Evolutionary conservation across 2,113 vertebrate genomes (phyloP).

Genomic region (Craseonycteris thonglongyai): DNA sequence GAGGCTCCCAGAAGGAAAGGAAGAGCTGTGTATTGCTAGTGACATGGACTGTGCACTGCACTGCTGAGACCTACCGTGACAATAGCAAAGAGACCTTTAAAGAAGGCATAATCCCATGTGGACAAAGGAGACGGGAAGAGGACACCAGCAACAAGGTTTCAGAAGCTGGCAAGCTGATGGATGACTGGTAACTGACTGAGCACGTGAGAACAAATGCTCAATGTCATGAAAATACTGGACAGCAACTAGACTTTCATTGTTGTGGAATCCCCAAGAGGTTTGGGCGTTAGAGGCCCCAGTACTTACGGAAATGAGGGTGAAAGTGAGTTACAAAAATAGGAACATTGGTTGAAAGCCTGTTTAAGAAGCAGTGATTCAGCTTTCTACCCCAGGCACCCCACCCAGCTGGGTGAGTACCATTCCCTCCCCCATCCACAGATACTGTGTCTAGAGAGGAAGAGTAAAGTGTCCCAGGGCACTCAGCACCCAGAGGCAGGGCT

Average conservation of each 20-base stretch:
- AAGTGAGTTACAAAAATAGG: not conserved
- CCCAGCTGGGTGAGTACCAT: not conserved
- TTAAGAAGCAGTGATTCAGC: not conserved
- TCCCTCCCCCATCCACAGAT: not conserved
- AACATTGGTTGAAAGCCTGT: not conserved
- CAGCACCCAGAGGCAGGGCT: not conserved
- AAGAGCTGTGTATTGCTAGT: not conserved
- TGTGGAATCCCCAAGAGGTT: not conserved
- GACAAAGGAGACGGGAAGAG: not conserved
- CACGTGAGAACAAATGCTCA: not conserved
- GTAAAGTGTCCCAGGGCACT: not conserved
- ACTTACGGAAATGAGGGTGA: not conserved
- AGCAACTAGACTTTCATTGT: accelerated
- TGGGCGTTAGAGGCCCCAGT: not conserved
- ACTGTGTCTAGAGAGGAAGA: not conserved
- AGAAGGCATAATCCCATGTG: accelerated
- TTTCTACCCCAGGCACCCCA: accelerated
- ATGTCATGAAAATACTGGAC: accelerated
- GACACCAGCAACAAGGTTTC: not conserved
- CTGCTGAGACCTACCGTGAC: not conserved
- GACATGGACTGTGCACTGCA: accelerated
- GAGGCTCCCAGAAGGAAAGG: not conserved
- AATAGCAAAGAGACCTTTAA: not conserved
- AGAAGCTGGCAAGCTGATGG: not conserved
- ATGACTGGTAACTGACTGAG: too few species aligned